phyloP scores from a whole-genome alignment of 2,797 vertebrate species.

The Choloepus didactylus region DNA sequence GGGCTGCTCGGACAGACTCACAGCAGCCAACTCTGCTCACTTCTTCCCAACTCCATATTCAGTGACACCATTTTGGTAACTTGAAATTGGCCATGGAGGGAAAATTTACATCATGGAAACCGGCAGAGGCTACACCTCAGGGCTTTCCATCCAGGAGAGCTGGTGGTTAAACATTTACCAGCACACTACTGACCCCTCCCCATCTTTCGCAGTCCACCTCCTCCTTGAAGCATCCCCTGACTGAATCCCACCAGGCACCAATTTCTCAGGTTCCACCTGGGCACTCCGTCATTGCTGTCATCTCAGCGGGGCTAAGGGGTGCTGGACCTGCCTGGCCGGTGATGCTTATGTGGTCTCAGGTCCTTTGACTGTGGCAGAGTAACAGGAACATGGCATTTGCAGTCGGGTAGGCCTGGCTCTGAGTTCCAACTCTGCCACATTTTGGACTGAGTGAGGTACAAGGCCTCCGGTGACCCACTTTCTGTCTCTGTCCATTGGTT shows the following conservation, averaged over 20 bases:
- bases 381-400: no score
- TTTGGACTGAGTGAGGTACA: neutral
- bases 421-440: neutral
- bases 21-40: accelerated
- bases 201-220: accelerated
- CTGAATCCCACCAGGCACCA: accelerated
- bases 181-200: neutral
- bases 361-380: neutral
- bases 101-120: neutral
- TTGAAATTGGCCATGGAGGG: accelerated
- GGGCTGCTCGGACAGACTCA: accelerated
- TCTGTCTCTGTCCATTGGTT: accelerated
- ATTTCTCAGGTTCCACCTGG: accelerated
- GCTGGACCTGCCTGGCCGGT: neutral
- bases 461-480: neutral
- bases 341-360: neutral
- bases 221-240: neutral
- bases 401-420: neutral
- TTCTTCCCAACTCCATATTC: neutral
- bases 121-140: accelerated
- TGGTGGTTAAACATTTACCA: neutral
- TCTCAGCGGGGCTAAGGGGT: accelerated
- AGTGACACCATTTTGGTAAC: neutral
- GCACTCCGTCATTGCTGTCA: accelerated
- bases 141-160: neutral